phyloP scores from a whole-genome alignment of 1,140 invertebrate species.

The Bombus affinis region DNA sequence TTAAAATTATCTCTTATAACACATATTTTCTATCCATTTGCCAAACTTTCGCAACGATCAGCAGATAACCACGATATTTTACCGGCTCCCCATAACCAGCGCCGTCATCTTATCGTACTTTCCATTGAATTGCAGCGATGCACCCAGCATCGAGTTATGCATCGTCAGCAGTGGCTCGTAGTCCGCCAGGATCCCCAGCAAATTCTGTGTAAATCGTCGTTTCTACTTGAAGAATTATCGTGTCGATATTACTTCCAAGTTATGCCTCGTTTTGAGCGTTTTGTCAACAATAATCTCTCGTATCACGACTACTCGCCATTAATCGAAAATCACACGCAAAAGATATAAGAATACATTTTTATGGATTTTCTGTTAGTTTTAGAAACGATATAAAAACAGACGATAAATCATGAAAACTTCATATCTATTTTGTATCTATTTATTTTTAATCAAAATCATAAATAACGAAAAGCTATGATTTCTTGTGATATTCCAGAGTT shows the following conservation, averaged over 20 bases:
- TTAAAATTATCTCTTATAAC: slow-evolving; percentile 18
- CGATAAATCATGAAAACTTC: too few species aligned
- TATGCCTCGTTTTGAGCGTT: background rate
- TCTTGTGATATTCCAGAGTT: background rate
- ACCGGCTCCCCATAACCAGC: slow-evolving; percentile 2
- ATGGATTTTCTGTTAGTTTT: background rate
- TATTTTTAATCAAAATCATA: too few species aligned
- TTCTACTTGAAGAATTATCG: slow-evolving; percentile 25
- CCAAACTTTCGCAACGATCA: slow-evolving; percentile 49
- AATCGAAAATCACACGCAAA: background rate
- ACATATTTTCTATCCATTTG: slow-evolving; percentile 40
- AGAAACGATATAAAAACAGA: too few species aligned
- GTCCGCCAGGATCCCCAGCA: background rate
- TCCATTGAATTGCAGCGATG: slow-evolving; percentile 39
- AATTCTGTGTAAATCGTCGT: slow-evolving; percentile 24
- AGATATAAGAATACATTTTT: background rate
- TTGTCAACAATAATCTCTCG: background rate
- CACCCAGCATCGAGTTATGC: slow-evolving; percentile 42
- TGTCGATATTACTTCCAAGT: background rate
- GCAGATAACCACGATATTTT: slow-evolving; percentile 51
- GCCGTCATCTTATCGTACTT: slow-evolving; percentile 46
- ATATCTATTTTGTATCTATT: too few species aligned
- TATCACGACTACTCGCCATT: background rate
- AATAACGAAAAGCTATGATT: too few species aligned
- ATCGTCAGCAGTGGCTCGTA: slow-evolving; percentile 29